Percentiles rank a stretch among this genome's conserved stretches.
These are phyloP conservation scores for Dorcus parallelipipedus DNA, from an alignment of 2,888 invertebrate genomes.

Conservation along the genomic window DNA sequence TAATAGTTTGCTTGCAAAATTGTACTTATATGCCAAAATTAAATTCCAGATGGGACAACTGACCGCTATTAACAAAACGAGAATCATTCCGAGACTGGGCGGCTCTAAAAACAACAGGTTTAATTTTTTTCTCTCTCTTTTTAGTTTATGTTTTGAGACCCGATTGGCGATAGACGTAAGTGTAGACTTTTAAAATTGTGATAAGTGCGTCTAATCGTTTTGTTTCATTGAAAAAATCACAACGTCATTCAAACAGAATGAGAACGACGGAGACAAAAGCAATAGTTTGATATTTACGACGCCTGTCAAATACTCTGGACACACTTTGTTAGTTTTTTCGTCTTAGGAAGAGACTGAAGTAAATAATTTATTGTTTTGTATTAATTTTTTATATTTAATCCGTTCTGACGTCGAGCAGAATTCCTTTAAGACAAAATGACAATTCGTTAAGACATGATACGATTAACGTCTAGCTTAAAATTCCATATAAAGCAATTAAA, in stretches of 20 bases:
- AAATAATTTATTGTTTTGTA: constrained; percentile 16
- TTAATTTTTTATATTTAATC: constrained; percentile 4
- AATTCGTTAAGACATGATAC: too few relatives aligned
- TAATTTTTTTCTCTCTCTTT: not conserved
- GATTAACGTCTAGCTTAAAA: too few relatives aligned
- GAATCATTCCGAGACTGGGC: not conserved
- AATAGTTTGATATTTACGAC: constrained; percentile 16
- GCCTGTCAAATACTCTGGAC: constrained; percentile 8
- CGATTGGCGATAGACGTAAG: not conserved
- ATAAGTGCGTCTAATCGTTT: constrained; percentile 22
- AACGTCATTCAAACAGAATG: not conserved
- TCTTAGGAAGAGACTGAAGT: constrained; percentile 16
- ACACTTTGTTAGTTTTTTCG: constrained; percentile 6
- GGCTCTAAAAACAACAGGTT: not conserved
- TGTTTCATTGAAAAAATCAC: not conserved
- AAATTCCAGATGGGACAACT: constrained; percentile 3
- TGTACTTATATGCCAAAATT: constrained; percentile 3
- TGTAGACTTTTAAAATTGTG: constrained; percentile 28
- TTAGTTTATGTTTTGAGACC: not conserved
- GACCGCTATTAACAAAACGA: too few relatives aligned
- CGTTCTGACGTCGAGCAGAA: not conserved
- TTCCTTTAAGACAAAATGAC: not conserved
- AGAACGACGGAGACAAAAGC: not conserved
- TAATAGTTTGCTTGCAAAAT: not conserved
- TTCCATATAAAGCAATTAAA: not conserved